Evolutionary conservation across 2,113 vertebrate species (phyloP).

Genomic region (Phodopus roborovskii): DNA sequence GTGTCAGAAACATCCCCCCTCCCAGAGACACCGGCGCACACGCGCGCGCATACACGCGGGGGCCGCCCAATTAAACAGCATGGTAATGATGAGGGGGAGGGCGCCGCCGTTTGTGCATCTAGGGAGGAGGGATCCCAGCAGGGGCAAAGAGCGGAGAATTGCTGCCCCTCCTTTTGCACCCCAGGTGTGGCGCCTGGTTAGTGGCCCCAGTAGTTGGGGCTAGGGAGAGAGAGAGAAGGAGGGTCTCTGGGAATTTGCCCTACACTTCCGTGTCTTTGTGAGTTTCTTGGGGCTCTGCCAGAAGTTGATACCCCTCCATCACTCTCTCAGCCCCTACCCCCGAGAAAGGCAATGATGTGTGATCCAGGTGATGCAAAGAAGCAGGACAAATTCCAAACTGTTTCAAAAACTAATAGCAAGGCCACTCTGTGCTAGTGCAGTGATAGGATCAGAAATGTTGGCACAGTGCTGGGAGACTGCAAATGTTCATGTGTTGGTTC

Average conservation of each 20-base stretch:
- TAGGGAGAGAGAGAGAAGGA: not conserved
- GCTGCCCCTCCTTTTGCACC: not conserved
- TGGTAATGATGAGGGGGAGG: constrained; percentile 59
- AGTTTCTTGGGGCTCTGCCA: constrained; percentile 45
- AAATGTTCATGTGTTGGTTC: not conserved
- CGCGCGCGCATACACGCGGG: not conserved
- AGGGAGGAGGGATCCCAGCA: not conserved
- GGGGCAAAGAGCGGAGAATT: not conserved
- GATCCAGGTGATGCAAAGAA: constrained; percentile 4
- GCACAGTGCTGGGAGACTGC: not conserved
- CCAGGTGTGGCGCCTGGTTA: constrained; percentile 47
- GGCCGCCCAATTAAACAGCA: constrained; percentile 73
- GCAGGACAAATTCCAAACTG: not conserved
- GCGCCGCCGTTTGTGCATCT: not conserved
- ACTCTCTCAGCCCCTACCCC: not conserved
- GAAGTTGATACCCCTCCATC: constrained; percentile 40
- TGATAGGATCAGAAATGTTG: not conserved
- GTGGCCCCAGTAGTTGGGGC: not conserved
- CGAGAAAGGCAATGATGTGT: constrained; percentile 1
- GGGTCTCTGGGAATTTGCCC: constrained; percentile 50
- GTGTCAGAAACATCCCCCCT: constrained; percentile 57
- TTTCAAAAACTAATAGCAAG: not conserved
- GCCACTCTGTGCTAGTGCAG: not conserved
- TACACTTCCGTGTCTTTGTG: constrained; percentile 59
- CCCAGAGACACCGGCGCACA: not conserved